Base-by-base conservation (phyloP, 2,113 vertebrate genomes). In the Corythaixoides concolor region DNA sequence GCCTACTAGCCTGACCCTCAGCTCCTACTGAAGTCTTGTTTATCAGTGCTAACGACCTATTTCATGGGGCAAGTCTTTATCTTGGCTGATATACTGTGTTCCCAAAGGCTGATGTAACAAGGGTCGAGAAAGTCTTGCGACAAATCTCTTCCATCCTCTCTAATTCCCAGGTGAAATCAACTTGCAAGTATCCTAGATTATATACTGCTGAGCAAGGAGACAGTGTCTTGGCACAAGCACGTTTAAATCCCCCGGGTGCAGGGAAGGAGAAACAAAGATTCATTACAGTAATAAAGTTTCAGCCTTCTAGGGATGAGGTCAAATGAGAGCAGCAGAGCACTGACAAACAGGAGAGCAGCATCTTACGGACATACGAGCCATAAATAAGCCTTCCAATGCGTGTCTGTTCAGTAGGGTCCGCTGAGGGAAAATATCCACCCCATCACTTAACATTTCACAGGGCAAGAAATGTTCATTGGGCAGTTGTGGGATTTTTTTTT, bases 231-330 rank as follows among this genome's bases (percentile, higher is more conserved):
- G 85, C 88, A 94, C 37, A 26, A 69, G 56, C 35, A 60, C 5
- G 0, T 85, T 91, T 72, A 73, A 96, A 88, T 91, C 62, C 87
- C 93, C 62, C 81, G 79, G 89, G 67, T 94, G 78, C 78, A 76
- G 70, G 67, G 78, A 85, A 90, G n/a, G 63, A 95, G 85, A 94
- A 94, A 90, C 81, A 77, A 91, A 96, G 96, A 96, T 96, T 95
- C 91, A 96, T 95, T 93, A 83, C 78, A 73, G 70, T 80, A 94
- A 96, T 96, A 94, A 96, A 96, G 58, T 88, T 89, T 53, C 88
- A 80, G 82, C 78, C 96, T 95, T 90, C 94, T 88, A 96, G 93
- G 74, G 93, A 96, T 66, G 85, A 83, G 94, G 93, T 96, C 91
- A 94, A 85, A 91, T 18, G 33, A 89, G 91, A 96, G 74, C 89